Percentiles rank a stretch among this genome's conserved stretches.
Evolutionary conservation across 2,888 invertebrate genomes (phyloP).

Genomic region (Anoplius nigerrimus): DNA sequence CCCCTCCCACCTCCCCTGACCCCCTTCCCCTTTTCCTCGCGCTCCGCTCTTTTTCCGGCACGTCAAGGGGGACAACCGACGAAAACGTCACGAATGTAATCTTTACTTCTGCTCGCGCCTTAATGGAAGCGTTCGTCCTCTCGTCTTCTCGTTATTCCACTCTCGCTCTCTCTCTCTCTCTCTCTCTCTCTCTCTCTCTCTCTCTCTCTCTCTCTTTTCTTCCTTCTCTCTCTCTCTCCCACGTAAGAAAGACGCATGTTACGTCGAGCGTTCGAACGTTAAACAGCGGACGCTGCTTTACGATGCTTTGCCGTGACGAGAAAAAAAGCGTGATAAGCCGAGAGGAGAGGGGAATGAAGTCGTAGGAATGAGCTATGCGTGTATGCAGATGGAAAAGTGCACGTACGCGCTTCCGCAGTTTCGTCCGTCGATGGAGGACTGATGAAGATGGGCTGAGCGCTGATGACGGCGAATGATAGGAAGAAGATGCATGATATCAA

Average conservation of each 20-base stretch:
- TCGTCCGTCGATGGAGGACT: no score
- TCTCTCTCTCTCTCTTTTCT: not conserved
- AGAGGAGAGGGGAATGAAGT: no score
- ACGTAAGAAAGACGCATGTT: no score
- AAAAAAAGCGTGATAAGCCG: slow-evolving; percentile 14
- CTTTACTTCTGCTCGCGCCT: slow-evolving; percentile 57
- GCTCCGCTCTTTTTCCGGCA: slow-evolving; percentile 15
- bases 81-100: slow-evolving; percentile 63
- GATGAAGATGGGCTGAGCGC: no score
- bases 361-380: not conserved
- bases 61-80: slow-evolving; percentile 26
- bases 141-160: slow-evolving; percentile 16
- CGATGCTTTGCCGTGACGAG: slow-evolving; percentile 1
- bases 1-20: no score
- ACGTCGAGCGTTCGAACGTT: not conserved
- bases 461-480: no score
- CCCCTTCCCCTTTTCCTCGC: slow-evolving; percentile 24
- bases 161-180: not conserved
- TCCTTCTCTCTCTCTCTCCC: not conserved
- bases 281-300: not conserved
- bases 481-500: no score
- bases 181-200: slow-evolving; percentile 10
- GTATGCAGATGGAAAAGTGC: no score
- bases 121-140: slow-evolving; percentile 43
- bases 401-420: no score